phyloP scores from a whole-genome alignment of 2,113 vertebrate species.

The Edolisoma coerulescens region DNA sequence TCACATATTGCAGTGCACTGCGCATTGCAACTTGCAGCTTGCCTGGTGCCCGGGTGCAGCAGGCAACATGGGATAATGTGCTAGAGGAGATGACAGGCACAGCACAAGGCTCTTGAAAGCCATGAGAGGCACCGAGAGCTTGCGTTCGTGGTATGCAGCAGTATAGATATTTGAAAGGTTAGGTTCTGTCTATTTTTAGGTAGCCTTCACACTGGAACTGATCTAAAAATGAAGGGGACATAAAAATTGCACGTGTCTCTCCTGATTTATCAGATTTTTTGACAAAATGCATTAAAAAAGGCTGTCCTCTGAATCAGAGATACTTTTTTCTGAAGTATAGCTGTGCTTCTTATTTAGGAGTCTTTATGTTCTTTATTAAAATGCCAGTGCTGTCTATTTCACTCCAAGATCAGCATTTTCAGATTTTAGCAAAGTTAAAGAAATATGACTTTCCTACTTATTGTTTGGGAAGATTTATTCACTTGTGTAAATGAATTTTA shows the following conservation, averaged over 20 bases:
- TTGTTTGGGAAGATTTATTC: slow-evolving; percentile 67
- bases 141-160: slow-evolving; percentile 41
- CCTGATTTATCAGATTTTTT: slow-evolving; percentile 31
- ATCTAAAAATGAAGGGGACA: slow-evolving; percentile 57
- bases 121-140: slow-evolving; percentile 16
- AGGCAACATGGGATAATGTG: not conserved
- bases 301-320: not conserved
- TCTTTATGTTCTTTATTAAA: slow-evolving; percentile 40
- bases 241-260: slow-evolving; percentile 36
- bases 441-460: slow-evolving; percentile 60
- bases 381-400: slow-evolving; percentile 35
- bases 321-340: slow-evolving; percentile 1
- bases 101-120: slow-evolving; percentile 43
- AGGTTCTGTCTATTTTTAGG: slow-evolving; percentile 71
- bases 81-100: slow-evolving; percentile 23
- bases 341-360: slow-evolving; percentile 1
- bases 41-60: not conserved
- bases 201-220: slow-evolving; percentile 48
- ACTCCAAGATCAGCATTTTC: slow-evolving; percentile 58
- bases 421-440: slow-evolving; percentile 58
- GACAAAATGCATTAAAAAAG: not conserved
- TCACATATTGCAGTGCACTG: not conserved
- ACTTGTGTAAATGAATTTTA: slow-evolving; percentile 63
- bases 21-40: not conserved
- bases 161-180: slow-evolving; percentile 64